A percentile compares a stretch with the other conserved stretches of the same genome.
Conservation (phyloP, 2,113 vertebrate species). For the Brevimyrus niger region DNA sequence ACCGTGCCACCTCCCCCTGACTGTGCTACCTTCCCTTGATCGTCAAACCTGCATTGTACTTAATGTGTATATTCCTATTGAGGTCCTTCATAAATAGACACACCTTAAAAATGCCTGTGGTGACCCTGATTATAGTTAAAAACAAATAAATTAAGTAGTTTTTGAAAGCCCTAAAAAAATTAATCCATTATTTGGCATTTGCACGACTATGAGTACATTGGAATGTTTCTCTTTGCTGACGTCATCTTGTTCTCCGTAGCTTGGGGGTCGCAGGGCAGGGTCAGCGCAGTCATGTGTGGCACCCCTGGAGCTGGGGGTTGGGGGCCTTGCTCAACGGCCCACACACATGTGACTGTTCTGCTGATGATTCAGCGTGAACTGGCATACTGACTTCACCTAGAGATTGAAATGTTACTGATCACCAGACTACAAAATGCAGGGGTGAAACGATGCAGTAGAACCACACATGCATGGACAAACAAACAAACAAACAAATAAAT, state of each 20-base stretch:
- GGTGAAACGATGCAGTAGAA: background rate
- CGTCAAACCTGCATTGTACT: background rate
- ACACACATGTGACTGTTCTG: background rate
- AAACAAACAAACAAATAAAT: background rate
- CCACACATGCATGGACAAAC: background rate
- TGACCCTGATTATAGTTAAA: background rate
- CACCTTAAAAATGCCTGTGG: background rate
- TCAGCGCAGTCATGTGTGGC: background rate
- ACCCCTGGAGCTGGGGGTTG: background rate
- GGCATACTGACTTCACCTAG: background rate
- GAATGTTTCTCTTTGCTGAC: background rate
- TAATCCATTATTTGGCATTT: background rate
- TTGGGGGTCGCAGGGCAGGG: background rate
- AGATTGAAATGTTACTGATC: background rate
- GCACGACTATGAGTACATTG: background rate
- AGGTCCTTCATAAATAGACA: background rate
- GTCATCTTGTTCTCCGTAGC: background rate
- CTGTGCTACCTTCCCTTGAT: background rate
- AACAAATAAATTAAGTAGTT: background rate
- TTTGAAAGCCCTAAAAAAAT: background rate
- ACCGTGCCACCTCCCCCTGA: background rate
- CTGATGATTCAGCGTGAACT: background rate
- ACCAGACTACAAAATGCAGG: background rate
- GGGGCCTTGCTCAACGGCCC: background rate
- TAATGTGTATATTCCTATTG: background rate